Evolutionary conservation across 2,888 invertebrate genomes (phyloP), one percentile per base, ranked within the genome.

Genomic region (Byasa hedistus): DNA sequence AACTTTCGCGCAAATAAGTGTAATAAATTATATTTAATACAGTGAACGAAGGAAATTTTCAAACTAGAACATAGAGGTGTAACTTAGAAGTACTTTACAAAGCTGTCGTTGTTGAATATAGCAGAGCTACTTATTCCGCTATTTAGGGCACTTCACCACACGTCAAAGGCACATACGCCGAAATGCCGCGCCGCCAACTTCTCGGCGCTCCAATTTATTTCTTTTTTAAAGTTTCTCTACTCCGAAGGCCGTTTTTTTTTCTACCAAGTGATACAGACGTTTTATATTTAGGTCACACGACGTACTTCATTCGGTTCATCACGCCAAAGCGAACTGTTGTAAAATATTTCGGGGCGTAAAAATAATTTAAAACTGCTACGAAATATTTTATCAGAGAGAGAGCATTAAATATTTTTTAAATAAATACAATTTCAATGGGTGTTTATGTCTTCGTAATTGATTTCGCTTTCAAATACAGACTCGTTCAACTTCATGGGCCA

Each of bases 41-140:
- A 52, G 36, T 36, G 39, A 8, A 23, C 17, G 55, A 4, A 39
- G 7, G 48, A 56, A 27, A 55, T 32, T 59, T 59, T 21, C 22
- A 62, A 48, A 62, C 55, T 51, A 48, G 59, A 63, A 62, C 54
- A 52, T 58, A 48, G 59, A 66, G 66, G 66, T 66, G 66, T 66
- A 66, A 66, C 59, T 66, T 66, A 66, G 62, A 63, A 66, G 66
- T 63, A 66, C 62, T 66, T 66, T 59, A 66, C 66, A 66, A 66
- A 62, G 55, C 63, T 55, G 55, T 66, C 66, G 66, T 66, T 66
- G 66, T 66, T 63, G 62, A 63, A 66, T 63, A 63, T 59, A 63
- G 59, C 62, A 59, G 55, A 66, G 66, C 63, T 66, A 63, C 66
- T 66, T 66, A 66, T 66, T 64, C 67, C 64, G 67, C 67, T 67